These are phyloP conservation scores for Caenorhabditis afra DNA, from an alignment of 2,888 invertebrate genomes.

Conservation along the genomic window DNA sequence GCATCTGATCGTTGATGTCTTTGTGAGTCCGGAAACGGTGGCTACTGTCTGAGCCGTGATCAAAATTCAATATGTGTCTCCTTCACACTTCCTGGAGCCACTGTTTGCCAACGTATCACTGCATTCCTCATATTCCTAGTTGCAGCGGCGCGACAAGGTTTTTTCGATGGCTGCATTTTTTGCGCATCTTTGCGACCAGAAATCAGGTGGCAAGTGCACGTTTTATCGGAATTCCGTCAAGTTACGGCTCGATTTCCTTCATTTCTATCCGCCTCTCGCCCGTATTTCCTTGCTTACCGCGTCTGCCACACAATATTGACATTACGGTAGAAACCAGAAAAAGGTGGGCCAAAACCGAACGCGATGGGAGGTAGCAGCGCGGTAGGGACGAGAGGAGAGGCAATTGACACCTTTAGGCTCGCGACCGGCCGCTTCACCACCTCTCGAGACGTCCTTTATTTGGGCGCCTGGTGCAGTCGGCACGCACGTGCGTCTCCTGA, in stretches of 20 bases:
- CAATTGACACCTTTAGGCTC: conserved; percentile 52
- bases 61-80: conserved; percentile 37
- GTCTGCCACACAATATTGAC: conserved; percentile 52
- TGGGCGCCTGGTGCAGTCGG: conserved; percentile 24
- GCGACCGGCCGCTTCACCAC: conserved; percentile 48
- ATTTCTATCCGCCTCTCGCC: background rate
- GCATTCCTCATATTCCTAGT: background rate
- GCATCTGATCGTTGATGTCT: background rate
- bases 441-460: conserved; percentile 43
- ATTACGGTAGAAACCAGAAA: conserved; percentile 63
- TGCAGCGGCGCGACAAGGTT: conserved; percentile 20
- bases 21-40: background rate
- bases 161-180: conserved; percentile 32
- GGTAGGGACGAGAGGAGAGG: conserved; percentile 16
- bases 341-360: conserved; percentile 49
- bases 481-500: conserved; percentile 51
- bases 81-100: conserved; percentile 44
- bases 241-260: background rate
- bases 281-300: conserved; percentile 27
- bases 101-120: conserved; percentile 41
- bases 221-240: conserved; percentile 7
- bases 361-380: conserved; percentile 28
- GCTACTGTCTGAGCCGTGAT: conserved; percentile 1
- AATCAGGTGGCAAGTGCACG: conserved; percentile 23
- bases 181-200: conserved; percentile 11